Conservation (phyloP, 2,113 vertebrate species). For the Chionis minor region DNA sequence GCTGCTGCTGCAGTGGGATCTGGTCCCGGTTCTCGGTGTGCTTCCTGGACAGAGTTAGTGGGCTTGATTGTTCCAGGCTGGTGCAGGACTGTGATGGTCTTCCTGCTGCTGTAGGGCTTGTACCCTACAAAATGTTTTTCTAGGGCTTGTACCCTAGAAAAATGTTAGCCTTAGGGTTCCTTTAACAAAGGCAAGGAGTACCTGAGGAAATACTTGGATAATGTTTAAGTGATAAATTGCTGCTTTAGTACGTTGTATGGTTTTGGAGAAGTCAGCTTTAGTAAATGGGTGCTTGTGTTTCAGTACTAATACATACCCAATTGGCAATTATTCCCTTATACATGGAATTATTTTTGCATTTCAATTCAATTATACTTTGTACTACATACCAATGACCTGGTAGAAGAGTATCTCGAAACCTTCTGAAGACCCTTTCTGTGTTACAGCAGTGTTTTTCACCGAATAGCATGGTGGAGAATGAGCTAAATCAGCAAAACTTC, state of each 20-base stretch:
- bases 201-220: not conserved
- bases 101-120: not conserved
- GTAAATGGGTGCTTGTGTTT: not conserved
- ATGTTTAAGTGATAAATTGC: not conserved
- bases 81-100: not conserved
- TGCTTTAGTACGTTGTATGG: not conserved
- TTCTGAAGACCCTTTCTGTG: not conserved
- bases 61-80: not conserved
- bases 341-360: not conserved
- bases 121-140: too few species aligned
- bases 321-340: not conserved
- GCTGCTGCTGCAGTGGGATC: not conserved
- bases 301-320: not conserved
- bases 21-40: fast-evolving
- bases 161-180: not conserved
- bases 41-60: not conserved
- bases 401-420: not conserved
- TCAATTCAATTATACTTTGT: not conserved
- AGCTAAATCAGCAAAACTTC: not conserved
- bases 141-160: not conserved
- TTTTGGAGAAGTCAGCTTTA: not conserved
- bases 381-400: fast-evolving
- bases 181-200: not conserved
- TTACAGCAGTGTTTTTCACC: not conserved
- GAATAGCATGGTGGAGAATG: not conserved